Conservation (phyloP, 2,113 vertebrate species). For the Pelmatolapia mariae region DNA sequence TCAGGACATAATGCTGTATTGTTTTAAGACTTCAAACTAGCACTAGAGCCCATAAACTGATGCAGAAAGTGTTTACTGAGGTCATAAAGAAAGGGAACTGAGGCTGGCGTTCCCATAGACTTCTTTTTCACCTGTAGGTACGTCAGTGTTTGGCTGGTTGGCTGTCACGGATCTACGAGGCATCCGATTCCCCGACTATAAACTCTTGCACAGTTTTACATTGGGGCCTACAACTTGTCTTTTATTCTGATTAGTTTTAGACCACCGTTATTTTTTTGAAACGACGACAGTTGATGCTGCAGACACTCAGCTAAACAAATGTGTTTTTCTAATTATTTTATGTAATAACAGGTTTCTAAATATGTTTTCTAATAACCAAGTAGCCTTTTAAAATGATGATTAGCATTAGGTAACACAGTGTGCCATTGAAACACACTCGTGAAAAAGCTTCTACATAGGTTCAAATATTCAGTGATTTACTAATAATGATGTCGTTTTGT, state of each 20-base stretch:
- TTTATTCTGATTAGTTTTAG: not conserved
- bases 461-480: not conserved
- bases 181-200: not conserved
- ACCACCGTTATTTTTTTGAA: not conserved
- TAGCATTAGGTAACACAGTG: not conserved
- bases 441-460: not conserved
- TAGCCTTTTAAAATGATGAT: not conserved
- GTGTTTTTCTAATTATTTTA: not conserved
- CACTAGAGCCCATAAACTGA: not conserved
- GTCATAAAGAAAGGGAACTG: not conserved
- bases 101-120: not conserved
- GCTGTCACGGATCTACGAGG: not conserved
- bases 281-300: not conserved
- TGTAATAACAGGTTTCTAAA: not conserved
- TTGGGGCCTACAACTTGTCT: not conserved
- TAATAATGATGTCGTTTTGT: not conserved
- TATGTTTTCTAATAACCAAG: not conserved
- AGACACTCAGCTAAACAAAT: not conserved
- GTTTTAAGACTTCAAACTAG: not conserved
- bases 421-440: not conserved
- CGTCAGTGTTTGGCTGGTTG: not conserved
- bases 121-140: not conserved
- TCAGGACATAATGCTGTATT: not conserved
- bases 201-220: not conserved
- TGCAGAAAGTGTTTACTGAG: not conserved